Evolutionary conservation across 2,797 vertebrate genomes (phyloP).

Genomic region (Danio albolineatus): DNA sequence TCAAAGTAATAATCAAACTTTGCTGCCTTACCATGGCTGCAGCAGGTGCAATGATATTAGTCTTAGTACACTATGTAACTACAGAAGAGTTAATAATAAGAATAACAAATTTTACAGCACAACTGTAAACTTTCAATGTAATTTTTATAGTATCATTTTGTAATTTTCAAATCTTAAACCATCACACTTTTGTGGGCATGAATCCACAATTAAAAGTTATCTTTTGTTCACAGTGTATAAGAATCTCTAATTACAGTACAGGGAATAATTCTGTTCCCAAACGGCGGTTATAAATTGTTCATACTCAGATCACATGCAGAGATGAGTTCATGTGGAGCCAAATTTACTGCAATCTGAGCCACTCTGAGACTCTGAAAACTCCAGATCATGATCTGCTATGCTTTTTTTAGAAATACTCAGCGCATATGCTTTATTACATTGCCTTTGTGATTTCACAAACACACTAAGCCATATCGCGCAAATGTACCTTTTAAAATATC

Average conservation of each 20-base stretch:
- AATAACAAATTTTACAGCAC: background rate
- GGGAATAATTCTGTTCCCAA: background rate
- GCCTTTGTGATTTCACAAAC: background rate
- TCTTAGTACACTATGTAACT: no score
- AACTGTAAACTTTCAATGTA: background rate
- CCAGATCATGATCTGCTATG: background rate
- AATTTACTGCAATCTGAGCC: background rate
- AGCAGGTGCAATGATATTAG: no score
- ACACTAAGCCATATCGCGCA: background rate
- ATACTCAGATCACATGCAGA: background rate
- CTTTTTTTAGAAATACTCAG: background rate
- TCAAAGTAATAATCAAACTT: no score
- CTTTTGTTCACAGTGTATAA: background rate
- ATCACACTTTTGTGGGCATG: background rate
- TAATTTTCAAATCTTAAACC: background rate
- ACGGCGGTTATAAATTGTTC: background rate
- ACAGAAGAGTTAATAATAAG: background rate
- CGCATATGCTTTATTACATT: background rate
- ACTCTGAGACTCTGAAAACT: background rate
- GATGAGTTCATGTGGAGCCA: no score
- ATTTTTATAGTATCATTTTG: background rate
- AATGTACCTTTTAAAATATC: constrained; percentile 41
- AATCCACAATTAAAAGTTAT: background rate
- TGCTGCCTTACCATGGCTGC: no score
- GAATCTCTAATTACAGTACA: background rate